Evolutionary conservation across 37 sponge, comb jelly and placozoan genomes (phyloP).

Genomic region (Crambe crambe): DNA sequence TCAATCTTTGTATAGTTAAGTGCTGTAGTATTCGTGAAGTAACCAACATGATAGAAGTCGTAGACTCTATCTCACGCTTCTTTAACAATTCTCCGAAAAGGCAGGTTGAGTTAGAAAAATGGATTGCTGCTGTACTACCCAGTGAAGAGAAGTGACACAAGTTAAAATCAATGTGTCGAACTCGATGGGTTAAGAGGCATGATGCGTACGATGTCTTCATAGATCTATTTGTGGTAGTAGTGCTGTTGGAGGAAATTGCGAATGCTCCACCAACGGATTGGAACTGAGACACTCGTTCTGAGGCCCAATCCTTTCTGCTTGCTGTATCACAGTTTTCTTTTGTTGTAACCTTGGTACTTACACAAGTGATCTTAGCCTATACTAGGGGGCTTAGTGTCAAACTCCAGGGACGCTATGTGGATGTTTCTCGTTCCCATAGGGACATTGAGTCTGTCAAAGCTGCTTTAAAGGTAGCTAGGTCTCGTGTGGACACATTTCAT

Average conservation of each 20-base stretch:
- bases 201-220: constrained; percentile 36
- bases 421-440: constrained; percentile 54
- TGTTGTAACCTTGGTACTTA: constrained; percentile 38
- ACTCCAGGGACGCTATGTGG: constrained; percentile 58
- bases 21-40: constrained; percentile 22
- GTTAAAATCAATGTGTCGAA: constrained; percentile 66
- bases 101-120: constrained; percentile 20
- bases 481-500: constrained; percentile 41
- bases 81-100: constrained; percentile 27
- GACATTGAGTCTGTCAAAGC: constrained; percentile 50
- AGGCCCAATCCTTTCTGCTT: constrained; percentile 53
- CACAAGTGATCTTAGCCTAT: constrained; percentile 46
- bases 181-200: constrained; percentile 63
- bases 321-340: constrained; percentile 64
- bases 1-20: constrained; percentile 39
- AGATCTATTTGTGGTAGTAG: constrained; percentile 29
- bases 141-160: not conserved
- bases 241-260: constrained; percentile 49
- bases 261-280: constrained; percentile 30
- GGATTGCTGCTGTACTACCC: not conserved
- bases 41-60: constrained; percentile 33
- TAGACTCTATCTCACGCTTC: constrained; percentile 6
- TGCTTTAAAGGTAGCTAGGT: constrained; percentile 18
- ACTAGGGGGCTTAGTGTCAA: constrained; percentile 65
- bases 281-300: constrained; percentile 63